phyloP scores from a whole-genome alignment of 2,113 vertebrate genomes.

The Mixornis gularis region DNA sequence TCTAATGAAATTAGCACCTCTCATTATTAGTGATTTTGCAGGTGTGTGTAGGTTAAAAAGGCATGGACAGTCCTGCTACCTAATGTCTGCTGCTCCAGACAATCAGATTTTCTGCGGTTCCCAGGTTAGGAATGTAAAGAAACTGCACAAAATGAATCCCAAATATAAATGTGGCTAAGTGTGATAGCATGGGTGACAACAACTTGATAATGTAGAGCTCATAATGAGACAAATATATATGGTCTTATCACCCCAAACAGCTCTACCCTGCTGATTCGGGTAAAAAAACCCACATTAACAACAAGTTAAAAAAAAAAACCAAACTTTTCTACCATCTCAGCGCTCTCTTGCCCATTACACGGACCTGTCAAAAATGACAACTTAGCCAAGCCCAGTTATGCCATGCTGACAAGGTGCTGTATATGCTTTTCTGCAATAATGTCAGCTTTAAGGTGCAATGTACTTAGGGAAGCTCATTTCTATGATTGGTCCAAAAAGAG shows the following conservation, averaged over 20 bases:
- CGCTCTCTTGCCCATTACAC: conserved; percentile 74
- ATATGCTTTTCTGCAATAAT: conserved; percentile 70
- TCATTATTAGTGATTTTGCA: not conserved
- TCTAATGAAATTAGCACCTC: not conserved
- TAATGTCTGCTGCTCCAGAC: not conserved
- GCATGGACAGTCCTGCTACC: not conserved
- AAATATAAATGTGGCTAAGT: conserved; percentile 55
- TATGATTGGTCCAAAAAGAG: conserved; percentile 63
- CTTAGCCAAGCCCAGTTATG: conserved; percentile 71
- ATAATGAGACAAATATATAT: conserved; percentile 65
- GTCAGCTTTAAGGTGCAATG: conserved; percentile 68
- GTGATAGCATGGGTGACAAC: conserved; percentile 50
- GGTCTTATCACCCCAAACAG: conserved; percentile 71
- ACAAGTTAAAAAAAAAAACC: conserved; percentile 24
- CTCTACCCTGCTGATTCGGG: conserved; percentile 69
- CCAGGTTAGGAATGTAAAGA: not conserved
- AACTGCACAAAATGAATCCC: conserved; percentile 22
- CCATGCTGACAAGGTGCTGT: conserved; percentile 75
- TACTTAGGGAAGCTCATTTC: conserved; percentile 68
- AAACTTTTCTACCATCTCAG: conserved; percentile 74
- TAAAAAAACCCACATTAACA: not conserved
- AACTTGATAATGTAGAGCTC: conserved; percentile 59
- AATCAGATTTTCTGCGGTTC: conserved; percentile 17
- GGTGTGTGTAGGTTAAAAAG: not conserved
- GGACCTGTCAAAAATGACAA: conserved; percentile 78